Base-by-base conservation (phyloP, 1,140 invertebrate genomes). In the Coenobita brevimanus region DNA sequence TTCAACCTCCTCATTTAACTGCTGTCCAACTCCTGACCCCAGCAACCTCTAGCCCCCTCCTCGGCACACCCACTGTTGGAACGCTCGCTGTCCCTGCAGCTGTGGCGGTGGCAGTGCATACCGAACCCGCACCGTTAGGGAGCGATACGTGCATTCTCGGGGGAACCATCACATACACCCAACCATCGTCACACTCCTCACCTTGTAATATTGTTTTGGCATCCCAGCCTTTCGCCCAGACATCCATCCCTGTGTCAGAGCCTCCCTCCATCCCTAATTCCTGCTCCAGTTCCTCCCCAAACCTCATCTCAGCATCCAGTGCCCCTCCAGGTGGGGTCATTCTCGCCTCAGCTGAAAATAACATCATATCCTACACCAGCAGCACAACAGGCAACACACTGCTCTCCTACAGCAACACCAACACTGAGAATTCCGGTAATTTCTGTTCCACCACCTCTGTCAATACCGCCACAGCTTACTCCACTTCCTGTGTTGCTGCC, bases 51-150 rank as follows among this genome's bases (percentile, higher is more conserved):
- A 36, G 73, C 43, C 33, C 82, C 2, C n/a, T 85, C 3, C 30
- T 85, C 43, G 82, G 46, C 38, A n/a, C 60, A 43, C 24, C 82
- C 8, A 60, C 82, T 57, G 82, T 78, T 17, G 82, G 67, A 43
- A 21, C 71, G 3, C 50, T 85, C n/a, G 64, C 82, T 43, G 71
- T 85, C n/a, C 71, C 82, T 46, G 38, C 82, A 24, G 67, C 82
- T 46, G 82, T 76, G 21, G 71, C 82, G 24, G 82, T 85, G n/a
- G 60, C 82, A 62, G 82, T 82, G n/a, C 81, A 82, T 60, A 33
- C 81, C 4, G 81, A 82, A n/a, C 81, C 41, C 33, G 41, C 60
- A 30, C n/a, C 36, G 33, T 41, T 76, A 27, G 82, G 46, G 27
- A n/a, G 4, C 13, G 82, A 85, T 46, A 36, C 69, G 0, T 85